Base-by-base conservation (phyloP, 2,797 vertebrate genomes). In the Chaetodon trifasciatus region DNA sequence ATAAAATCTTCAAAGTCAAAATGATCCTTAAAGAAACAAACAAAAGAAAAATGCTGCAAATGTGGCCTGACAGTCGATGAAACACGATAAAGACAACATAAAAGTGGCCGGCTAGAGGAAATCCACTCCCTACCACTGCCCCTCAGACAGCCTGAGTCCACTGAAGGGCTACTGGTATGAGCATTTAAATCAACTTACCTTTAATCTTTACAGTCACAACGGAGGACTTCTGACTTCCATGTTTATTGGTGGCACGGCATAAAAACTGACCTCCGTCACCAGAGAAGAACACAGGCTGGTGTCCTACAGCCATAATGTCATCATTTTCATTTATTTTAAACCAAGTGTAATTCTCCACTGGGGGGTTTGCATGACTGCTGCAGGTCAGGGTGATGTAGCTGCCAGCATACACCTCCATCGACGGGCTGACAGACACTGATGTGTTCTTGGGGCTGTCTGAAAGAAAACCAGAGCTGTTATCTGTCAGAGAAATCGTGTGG, bases 371-470 rank as follows among this genome's bases (percentile, higher is more conserved):
- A 6, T 44, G 19, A 49, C 86, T 91, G 78, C 64, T 86, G 81
- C 89, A 93, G 74, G 39, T 75, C 65, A 90, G 56, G 13, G 62
- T 84, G 42, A 84, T 15, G 32, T 56, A 50, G 16, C 40, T 70
- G 35, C 69, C 21, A 0, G 1, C 0, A 0, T 72, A 46, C 6
- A 44, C 49, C 52, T 78, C 81, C 13, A 13, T 42, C 0, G 53
- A 66, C 24, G 79, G 76, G 24, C 19, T 32, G 11, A 84, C 47
- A 16, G 79, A 78, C 21, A 58, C 69, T 1, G 73, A 78, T 16
- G 86, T 91, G 80, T 89, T 87, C 62, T 79, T 90, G 0, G 88
- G 88, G 0, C 71, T 72, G 17, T 83, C 88, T 92, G 79, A 42
- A 89, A 69, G 10, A 74, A 66, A 64, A 68, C 0, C 1, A 5